Evolutionary conservation across 2,888 invertebrate species (phyloP).

Genomic region (Masnerella sp.): DNA sequence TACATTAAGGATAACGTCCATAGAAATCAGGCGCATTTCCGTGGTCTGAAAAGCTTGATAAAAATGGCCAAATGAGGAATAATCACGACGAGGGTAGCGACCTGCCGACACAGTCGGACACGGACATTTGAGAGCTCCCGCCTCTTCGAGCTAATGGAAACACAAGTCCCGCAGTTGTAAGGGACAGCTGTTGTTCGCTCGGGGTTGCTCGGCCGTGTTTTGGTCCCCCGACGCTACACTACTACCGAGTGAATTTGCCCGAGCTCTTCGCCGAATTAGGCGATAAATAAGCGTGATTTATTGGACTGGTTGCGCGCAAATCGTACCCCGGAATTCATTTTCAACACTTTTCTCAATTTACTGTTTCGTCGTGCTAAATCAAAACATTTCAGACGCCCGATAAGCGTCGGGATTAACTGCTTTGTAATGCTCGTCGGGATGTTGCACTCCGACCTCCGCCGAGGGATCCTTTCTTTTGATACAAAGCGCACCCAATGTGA

Average conservation of each 20-base stretch:
- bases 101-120: no score
- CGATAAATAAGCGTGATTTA: conserved; percentile 71
- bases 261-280: conserved; percentile 68
- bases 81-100: conserved; percentile 59
- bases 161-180: conserved; percentile 61
- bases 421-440: conserved; percentile 19
- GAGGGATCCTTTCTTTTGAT: conserved; percentile 6
- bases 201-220: conserved; percentile 30
- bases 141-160: conserved; percentile 69
- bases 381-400: conserved; percentile 32
- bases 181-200: conserved; percentile 56
- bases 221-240: no score
- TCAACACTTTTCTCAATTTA: conserved; percentile 48
- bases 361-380: conserved; percentile 25
- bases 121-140: conserved; percentile 61
- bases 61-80: conserved; percentile 66
- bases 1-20: background rate
- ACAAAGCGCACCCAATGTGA: conserved; percentile 13
- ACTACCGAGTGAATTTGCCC: conserved; percentile 43
- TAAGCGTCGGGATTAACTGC: conserved; percentile 25
- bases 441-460: background rate
- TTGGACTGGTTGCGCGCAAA: conserved; percentile 36
- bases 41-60: conserved; percentile 54
- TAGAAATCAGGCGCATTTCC: conserved; percentile 25
- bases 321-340: conserved; percentile 45